Conservation (phyloP, 2,888 invertebrate species). For the Helobdella robusta region DNA sequence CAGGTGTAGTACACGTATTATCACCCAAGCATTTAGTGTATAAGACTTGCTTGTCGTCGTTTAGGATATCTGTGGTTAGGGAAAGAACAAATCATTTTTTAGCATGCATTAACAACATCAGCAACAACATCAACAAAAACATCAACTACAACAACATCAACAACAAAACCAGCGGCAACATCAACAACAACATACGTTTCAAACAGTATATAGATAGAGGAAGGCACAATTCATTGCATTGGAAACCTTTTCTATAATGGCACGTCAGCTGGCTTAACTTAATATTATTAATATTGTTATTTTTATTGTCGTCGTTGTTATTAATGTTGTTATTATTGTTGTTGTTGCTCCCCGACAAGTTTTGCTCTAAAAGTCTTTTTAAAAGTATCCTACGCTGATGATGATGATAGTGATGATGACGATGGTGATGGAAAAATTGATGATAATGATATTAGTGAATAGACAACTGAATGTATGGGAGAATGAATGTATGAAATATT, state of each 20-base stretch:
- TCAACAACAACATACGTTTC: neutral
- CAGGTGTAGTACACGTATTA: neutral
- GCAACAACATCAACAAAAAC: neutral
- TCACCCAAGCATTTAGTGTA: neutral
- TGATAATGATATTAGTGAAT: too few relatives aligned
- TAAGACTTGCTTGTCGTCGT: conserved; percentile 1
- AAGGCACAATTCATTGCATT: conserved; percentile 7
- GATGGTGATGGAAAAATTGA: too few relatives aligned
- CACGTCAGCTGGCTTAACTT: conserved; percentile 6
- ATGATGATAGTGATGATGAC: too few relatives aligned
- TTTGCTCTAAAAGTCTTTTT: too few relatives aligned
- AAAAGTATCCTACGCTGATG: too few relatives aligned
- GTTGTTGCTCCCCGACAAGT: too few relatives aligned
- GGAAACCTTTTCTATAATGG: neutral
- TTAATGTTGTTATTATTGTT: conserved; percentile 19
- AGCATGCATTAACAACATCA: neutral
- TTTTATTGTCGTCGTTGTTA: conserved; percentile 13
- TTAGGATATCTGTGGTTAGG: neutral
- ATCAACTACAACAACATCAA: neutral
- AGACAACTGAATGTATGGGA: too few relatives aligned
- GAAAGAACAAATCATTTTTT: neutral
- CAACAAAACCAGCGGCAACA: neutral
- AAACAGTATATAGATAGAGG: conserved; percentile 5
- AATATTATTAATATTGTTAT: conserved; percentile 21
- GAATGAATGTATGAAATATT: too few relatives aligned